Evolutionary conservation across 2,113 vertebrate species (phyloP).

Genomic region (Axis porcinus): DNA sequence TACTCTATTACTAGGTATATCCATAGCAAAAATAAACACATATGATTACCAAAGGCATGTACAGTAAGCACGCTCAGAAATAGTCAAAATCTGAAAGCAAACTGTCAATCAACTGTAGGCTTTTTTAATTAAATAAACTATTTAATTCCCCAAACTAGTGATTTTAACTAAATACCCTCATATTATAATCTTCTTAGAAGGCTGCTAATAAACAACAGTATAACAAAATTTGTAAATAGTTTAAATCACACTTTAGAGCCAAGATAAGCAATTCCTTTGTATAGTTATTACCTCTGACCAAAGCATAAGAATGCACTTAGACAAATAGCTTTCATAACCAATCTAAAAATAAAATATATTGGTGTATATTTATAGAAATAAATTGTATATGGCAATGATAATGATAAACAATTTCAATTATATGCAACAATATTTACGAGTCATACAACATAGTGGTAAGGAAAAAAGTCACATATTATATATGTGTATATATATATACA

Average conservation of each 20-base stretch:
- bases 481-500: too few relatives aligned
- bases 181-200: not conserved
- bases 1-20: not conserved
- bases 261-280: not conserved
- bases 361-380: not conserved
- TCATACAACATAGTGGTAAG: not conserved
- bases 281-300: not conserved
- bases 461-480: not conserved
- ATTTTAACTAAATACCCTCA: conserved; percentile 22
- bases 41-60: not conserved
- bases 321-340: conserved; percentile 24
- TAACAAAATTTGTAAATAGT: not conserved
- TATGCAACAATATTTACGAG: not conserved
- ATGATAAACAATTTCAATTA: not conserved
- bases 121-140: not conserved
- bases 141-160: not conserved
- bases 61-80: not conserved
- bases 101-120: not conserved
- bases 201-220: not conserved
- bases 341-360: conserved; percentile 36
- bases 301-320: conserved; percentile 29
- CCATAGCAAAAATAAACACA: not conserved
- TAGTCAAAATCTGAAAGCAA: not conserved
- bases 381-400: not conserved
- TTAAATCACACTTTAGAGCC: not conserved